These are phyloP conservation scores for Rhincodon typus DNA, from an alignment of 2,797 vertebrate genomes.

Conservation along the genomic window DNA sequence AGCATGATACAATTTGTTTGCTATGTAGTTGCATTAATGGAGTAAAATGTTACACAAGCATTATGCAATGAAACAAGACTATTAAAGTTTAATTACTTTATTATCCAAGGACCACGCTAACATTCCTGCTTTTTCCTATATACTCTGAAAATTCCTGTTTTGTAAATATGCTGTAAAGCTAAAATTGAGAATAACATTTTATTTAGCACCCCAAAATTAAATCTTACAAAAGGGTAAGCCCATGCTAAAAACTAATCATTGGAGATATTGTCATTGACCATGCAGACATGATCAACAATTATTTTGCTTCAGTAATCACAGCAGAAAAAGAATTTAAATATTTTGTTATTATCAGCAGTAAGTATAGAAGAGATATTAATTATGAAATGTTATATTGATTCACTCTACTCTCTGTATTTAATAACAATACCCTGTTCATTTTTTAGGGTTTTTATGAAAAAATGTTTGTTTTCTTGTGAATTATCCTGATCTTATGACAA, in stretches of 20 bases:
- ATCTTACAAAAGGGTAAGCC: not conserved
- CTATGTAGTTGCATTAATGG: not conserved
- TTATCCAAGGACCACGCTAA: not conserved
- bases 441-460: not conserved
- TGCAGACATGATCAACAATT: too few species aligned
- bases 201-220: not conserved
- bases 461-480: too few species aligned
- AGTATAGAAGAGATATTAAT: not conserved
- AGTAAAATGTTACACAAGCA: not conserved
- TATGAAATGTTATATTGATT: not conserved
- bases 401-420: not conserved
- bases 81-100: not conserved
- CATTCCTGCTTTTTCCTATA: not conserved
- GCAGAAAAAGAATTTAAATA: not conserved
- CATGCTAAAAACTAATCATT: not conserved
- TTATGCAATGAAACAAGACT: not conserved
- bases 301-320: too few species aligned
- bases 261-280: not conserved
- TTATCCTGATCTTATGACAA: not conserved
- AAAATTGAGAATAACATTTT: not conserved
- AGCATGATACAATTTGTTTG: not conserved
- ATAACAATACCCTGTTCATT: not conserved
- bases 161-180: not conserved
- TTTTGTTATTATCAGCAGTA: not conserved
- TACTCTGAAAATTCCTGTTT: not conserved